Evolutionary conservation across 2,113 vertebrate genomes (phyloP).

Genomic region (Numida meleagris): DNA sequence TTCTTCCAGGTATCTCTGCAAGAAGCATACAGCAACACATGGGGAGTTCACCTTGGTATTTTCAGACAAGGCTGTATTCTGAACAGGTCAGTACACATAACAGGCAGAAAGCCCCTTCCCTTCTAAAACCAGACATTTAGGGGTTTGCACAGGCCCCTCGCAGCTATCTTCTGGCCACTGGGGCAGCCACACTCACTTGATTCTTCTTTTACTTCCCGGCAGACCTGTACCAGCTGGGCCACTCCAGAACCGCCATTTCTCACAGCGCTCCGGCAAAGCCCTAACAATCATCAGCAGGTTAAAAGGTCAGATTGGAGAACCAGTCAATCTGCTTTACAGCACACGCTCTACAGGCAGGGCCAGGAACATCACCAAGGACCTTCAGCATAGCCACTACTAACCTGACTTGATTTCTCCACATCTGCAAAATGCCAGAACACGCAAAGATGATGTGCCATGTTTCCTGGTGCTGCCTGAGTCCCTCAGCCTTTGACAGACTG

Average conservation of each 20-base stretch:
- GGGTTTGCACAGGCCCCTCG: neutral
- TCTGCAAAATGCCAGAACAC: accelerated
- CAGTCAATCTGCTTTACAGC: neutral
- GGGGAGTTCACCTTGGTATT: accelerated
- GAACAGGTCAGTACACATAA: neutral
- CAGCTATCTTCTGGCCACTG: neutral
- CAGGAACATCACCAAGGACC: neutral
- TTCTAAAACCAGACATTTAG: neutral
- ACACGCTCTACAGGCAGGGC: neutral
- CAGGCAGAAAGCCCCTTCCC: neutral
- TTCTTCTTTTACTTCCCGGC: neutral
- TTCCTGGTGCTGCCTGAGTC: accelerated
- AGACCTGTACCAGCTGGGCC: neutral
- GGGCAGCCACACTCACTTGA: neutral
- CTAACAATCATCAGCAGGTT: neutral
- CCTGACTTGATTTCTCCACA: accelerated
- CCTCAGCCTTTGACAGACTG: neutral
- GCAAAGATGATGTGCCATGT: accelerated
- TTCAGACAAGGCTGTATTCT: neutral
- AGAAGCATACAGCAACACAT: accelerated
- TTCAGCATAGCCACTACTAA: neutral
- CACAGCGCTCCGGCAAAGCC: neutral
- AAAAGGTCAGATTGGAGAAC: constrained; percentile 30
- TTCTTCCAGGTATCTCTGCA: neutral
- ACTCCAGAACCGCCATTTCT: neutral